Evolutionary conservation across 2,797 vertebrate genomes (phyloP).

Genomic region (Esox lucius): DNA sequence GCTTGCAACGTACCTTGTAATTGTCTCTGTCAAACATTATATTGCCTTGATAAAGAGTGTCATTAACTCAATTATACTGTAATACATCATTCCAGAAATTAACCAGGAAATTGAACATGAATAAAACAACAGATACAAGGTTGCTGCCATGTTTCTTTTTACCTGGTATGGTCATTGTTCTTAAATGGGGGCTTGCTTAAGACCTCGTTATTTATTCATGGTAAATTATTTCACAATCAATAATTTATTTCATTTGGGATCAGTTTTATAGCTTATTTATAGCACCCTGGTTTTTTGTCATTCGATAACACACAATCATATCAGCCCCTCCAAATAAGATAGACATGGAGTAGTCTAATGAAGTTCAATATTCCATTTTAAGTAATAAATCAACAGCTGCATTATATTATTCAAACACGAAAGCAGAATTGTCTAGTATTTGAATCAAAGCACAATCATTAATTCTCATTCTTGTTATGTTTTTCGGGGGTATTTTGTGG

Average conservation of each 20-base stretch:
- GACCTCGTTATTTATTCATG: not conserved
- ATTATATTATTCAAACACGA: not conserved
- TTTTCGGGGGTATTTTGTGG: not conserved
- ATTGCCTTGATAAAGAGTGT: not conserved
- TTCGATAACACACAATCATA: not conserved
- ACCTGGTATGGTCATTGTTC: not conserved
- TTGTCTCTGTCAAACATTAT: conserved; percentile 21
- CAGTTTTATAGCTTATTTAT: not conserved
- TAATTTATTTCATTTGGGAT: not conserved
- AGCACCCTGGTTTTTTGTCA: not conserved
- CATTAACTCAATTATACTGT: conserved; percentile 20
- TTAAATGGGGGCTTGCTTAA: not conserved
- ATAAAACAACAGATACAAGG: conserved; percentile 40
- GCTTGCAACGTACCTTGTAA: conserved; percentile 5
- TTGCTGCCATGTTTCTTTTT: not conserved
- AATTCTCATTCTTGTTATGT: not conserved
- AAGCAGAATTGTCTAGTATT: not conserved
- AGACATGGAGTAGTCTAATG: not conserved
- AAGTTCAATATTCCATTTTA: not conserved
- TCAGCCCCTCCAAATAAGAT: not conserved
- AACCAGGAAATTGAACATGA: conserved; percentile 40
- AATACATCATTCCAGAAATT: conserved; percentile 46
- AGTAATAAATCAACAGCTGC: not conserved
- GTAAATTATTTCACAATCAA: not conserved
- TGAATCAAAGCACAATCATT: not conserved